A percentile compares a stretch with the other conserved stretches of the same genome.
phyloP scores from a whole-genome alignment of 2,797 vertebrate genomes.

The Melanotaenia pygmaea region DNA sequence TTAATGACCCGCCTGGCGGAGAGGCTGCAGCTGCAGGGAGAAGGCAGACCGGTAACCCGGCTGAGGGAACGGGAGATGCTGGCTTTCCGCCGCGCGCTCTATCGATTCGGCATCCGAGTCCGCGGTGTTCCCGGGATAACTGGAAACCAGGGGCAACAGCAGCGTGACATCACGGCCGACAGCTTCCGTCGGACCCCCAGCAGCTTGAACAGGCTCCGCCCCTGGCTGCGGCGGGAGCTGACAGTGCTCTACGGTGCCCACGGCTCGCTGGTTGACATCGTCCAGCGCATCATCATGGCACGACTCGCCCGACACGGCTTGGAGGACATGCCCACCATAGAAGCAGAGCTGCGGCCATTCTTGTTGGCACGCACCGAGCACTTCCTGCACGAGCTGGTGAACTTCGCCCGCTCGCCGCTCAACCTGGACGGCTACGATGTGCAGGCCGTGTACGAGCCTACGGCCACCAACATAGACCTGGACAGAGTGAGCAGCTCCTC shows the following conservation, averaged over 20 bases:
- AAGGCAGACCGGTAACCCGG: slow-evolving; percentile 81
- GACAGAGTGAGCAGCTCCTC: slow-evolving; percentile 75
- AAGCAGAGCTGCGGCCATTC: slow-evolving; percentile 89
- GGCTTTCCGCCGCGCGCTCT: slow-evolving; percentile 88
- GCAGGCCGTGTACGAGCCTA: slow-evolving; percentile 89
- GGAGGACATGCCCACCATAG: slow-evolving; percentile 83
- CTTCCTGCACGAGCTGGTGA: slow-evolving; percentile 91
- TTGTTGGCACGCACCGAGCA: slow-evolving; percentile 89
- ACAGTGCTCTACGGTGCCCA: slow-evolving; percentile 88
- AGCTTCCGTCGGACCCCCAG: slow-evolving; percentile 86
- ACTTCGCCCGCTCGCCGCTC: slow-evolving; percentile 90
- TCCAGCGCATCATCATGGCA: slow-evolving; percentile 89
- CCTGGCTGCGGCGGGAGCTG: slow-evolving; percentile 91
- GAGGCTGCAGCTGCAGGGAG: slow-evolving; percentile 77
- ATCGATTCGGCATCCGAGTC: slow-evolving; percentile 86
- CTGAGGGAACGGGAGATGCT: slow-evolving; percentile 88
- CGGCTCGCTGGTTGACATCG: slow-evolving; percentile 86
- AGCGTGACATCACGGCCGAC: slow-evolving; percentile 86
- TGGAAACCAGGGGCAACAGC: slow-evolving; percentile 69
- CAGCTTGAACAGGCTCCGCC: slow-evolving; percentile 87
- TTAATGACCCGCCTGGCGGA: slow-evolving; percentile 83
- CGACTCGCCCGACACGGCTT: slow-evolving; percentile 86
- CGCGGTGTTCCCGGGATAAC: slow-evolving; percentile 68
- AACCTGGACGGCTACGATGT: slow-evolving; percentile 89
- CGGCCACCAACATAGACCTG: slow-evolving; percentile 81